Conservation (phyloP, 1,140 invertebrate species). For the Oncopodura yosiiana region DNA sequence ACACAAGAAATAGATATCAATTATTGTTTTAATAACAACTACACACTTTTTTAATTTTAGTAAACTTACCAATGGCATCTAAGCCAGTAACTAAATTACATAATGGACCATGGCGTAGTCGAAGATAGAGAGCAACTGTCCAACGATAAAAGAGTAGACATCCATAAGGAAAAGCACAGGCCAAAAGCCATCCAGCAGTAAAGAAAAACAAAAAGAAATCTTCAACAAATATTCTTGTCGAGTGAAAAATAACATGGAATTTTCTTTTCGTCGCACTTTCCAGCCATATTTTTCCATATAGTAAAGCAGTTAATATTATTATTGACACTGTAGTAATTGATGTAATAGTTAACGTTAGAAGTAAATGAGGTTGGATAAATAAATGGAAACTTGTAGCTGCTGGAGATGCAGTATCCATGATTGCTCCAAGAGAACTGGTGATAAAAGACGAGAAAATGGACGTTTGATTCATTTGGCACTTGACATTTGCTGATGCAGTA, state of each 20-base stretch:
- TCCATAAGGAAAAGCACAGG: constrained; percentile 14
- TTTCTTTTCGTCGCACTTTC: too few relatives aligned
- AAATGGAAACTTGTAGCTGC: not conserved
- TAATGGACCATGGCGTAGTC: constrained; percentile 18
- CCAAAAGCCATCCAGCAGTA: constrained; percentile 6
- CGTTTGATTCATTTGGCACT: not conserved
- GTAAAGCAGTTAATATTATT: not conserved
- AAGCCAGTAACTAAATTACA: constrained; percentile 9
- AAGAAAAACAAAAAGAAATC: constrained; percentile 17
- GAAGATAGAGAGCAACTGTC: constrained; percentile 10
- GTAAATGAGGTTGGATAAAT: not conserved
- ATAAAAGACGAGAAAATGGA: not conserved
- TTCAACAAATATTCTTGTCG: constrained; percentile 1
- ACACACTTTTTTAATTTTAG: too few relatives aligned
- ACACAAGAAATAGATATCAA: too few relatives aligned
- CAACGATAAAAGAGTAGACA: constrained; percentile 4
- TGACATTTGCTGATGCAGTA: not conserved
- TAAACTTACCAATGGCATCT: constrained; percentile 26
- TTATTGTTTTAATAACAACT: too few relatives aligned
- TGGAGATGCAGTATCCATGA: too few relatives aligned
- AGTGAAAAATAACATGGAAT: not conserved
- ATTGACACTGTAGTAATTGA: not conserved
- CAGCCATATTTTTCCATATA: not conserved
- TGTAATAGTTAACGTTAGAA: not conserved
- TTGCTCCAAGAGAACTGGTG: not conserved